These are phyloP conservation scores for Tetragonula carbonaria DNA, from an alignment of 2,888 invertebrate species.

Conservation along the genomic window DNA sequence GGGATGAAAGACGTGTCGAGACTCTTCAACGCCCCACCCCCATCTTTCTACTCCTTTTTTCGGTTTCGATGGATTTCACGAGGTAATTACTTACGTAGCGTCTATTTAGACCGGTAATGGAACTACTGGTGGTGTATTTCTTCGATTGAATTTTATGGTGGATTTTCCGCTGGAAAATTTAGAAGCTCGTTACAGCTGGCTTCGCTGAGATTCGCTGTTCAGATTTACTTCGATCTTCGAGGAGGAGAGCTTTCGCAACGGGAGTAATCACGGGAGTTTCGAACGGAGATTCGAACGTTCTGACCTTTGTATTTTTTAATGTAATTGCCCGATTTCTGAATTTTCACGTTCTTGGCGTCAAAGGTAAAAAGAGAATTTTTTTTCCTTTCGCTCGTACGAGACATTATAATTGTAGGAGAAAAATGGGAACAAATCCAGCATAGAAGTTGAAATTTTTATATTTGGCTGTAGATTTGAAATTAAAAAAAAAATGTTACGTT, in stretches of 20 bases:
- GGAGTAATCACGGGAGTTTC: not conserved
- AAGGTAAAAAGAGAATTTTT: not conserved
- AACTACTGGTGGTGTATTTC: not conserved
- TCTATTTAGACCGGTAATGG: not conserved
- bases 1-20: slow-evolving; percentile 61
- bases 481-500: too few species aligned
- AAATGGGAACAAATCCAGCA: too few species aligned
- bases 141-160: slow-evolving; percentile 14
- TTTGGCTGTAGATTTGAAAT: too few species aligned
- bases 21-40: slow-evolving; percentile 56
- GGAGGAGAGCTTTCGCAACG: not conserved
- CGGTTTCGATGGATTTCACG: slow-evolving; percentile 16
- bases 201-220: not conserved
- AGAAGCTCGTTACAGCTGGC: not conserved
- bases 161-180: slow-evolving; percentile 2
- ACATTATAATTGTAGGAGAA: too few species aligned
- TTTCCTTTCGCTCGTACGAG: too few species aligned
- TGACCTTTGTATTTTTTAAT: not conserved
- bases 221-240: not conserved
- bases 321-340: not conserved
- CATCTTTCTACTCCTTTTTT: not conserved
- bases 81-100: slow-evolving; percentile 41
- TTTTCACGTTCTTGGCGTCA: not conserved
- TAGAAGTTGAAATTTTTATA: too few species aligned
- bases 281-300: not conserved